These are phyloP conservation scores for Plotosus lineatus DNA, from an alignment of 2,113 vertebrate species.

Conservation along the genomic window DNA sequence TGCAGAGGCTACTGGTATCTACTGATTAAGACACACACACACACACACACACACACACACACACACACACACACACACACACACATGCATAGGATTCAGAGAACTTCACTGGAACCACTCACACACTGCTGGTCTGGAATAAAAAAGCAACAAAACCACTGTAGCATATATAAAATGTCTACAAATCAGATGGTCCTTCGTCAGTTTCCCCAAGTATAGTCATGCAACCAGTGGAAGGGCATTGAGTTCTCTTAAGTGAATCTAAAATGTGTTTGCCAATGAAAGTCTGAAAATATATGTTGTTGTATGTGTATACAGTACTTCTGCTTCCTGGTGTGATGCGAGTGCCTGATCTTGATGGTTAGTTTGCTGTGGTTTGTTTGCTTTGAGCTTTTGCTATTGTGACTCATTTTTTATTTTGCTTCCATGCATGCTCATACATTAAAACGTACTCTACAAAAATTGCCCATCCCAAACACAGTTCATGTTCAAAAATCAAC, in stretches of 20 bases:
- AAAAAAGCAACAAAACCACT: not conserved
- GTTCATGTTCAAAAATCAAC: not conserved
- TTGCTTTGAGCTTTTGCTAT: not conserved
- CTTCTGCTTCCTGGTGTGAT: not conserved
- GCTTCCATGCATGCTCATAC: not conserved
- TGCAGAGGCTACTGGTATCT: slow-evolving; percentile 6
- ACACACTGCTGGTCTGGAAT: not conserved
- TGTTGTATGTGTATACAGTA: not conserved
- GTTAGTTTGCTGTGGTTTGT: not conserved
- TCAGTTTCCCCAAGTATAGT: not conserved
- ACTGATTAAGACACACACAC: not conserved
- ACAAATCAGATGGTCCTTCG: not conserved
- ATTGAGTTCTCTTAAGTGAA: not conserved
- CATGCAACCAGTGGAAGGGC: not conserved
- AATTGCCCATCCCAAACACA: not conserved
- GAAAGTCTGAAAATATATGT: not conserved
- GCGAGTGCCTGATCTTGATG: not conserved
- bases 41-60: not conserved
- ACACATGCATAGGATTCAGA: not conserved
- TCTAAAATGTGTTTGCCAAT: not conserved
- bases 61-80: not conserved
- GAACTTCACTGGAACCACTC: slow-evolving; percentile 4
- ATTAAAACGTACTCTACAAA: not conserved
- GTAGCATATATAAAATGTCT: not conserved
- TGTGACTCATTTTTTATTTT: not conserved